phyloP scores from a whole-genome alignment of 2,113 vertebrate genomes.

The Penelope pileata region DNA sequence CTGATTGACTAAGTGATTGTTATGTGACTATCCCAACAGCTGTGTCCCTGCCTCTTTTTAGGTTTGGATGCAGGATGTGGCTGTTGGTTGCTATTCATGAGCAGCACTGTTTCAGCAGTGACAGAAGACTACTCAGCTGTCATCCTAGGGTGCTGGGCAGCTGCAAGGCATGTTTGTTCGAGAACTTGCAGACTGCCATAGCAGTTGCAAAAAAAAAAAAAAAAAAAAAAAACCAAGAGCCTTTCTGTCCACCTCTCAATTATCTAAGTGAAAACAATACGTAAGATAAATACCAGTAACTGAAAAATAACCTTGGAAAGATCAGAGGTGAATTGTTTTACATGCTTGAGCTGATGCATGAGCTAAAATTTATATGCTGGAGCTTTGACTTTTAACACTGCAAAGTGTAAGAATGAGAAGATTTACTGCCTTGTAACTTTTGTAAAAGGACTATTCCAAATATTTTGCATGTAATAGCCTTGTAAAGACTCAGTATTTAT shows the following conservation, averaged over 20 bases:
- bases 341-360: neutral
- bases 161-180: neutral
- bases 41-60: neutral
- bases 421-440: neutral
- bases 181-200: neutral
- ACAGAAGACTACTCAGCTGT: neutral
- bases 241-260: neutral
- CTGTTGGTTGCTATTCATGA: neutral
- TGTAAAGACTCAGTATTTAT: neutral
- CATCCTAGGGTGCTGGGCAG: neutral
- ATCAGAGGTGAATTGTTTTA: neutral
- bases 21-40: neutral
- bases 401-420: neutral
- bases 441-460: neutral
- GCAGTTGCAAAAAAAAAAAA: too few species aligned
- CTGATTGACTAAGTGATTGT: neutral
- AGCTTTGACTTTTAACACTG: neutral
- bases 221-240: neutral
- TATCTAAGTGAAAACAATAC: neutral
- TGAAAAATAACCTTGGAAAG: neutral
- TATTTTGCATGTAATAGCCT: neutral
- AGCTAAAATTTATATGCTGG: neutral
- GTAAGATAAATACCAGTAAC: neutral
- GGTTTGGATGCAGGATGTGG: neutral
- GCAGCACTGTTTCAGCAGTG: neutral